phyloP scores from a whole-genome alignment of 2,797 vertebrate species.

The Malacoraja senta region DNA sequence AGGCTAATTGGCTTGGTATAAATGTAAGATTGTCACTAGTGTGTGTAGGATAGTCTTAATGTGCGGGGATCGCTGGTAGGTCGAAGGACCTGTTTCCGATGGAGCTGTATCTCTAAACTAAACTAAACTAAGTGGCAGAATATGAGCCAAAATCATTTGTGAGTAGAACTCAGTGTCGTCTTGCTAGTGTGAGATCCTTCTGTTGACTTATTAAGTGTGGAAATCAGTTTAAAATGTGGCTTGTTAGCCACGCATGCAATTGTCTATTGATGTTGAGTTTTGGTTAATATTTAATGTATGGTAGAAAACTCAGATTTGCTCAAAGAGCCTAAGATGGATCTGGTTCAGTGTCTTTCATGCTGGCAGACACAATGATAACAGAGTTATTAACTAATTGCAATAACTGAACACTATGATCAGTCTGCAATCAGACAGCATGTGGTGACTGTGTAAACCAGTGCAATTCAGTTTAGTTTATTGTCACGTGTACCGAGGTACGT shows the following conservation, averaged over 20 bases:
- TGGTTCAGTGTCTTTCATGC: background rate
- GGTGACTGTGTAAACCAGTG: no score
- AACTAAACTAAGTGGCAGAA: no score
- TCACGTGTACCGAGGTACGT: no score
- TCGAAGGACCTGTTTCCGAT: no score
- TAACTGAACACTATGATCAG: background rate
- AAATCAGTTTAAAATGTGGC: background rate
- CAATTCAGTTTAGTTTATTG: no score
- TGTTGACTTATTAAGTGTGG: background rate
- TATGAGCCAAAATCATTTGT: background rate
- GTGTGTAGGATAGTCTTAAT: no score
- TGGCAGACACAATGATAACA: background rate
- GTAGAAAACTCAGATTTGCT: background rate
- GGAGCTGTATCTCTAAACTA: no score
- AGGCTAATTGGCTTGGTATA: no score
- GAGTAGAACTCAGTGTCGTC: no score
- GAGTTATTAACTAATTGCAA: background rate
- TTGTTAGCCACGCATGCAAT: background rate
- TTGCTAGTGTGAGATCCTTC: background rate
- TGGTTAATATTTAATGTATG: background rate
- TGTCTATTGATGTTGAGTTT: background rate
- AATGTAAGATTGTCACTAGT: no score
- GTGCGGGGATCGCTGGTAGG: no score
- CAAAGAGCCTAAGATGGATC: background rate
- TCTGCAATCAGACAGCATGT: no score